Evolutionary conservation across 2,113 vertebrate species (phyloP).

Genomic region (Tauraco erythrolophus): DNA sequence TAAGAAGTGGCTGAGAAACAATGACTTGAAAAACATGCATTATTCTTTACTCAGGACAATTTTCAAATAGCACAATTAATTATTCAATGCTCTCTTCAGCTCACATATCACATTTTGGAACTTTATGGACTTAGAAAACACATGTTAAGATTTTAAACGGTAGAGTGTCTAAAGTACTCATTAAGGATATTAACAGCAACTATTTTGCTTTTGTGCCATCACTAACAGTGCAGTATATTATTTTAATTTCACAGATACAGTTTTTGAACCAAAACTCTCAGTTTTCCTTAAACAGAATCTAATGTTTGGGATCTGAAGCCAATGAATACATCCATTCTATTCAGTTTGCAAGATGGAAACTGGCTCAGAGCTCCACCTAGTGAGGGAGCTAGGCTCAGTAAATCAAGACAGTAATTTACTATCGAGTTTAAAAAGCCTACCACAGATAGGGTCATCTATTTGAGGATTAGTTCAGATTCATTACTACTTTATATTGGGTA

Average conservation of each 20-base stretch:
- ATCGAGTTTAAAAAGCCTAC: not conserved
- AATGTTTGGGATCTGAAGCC: not conserved
- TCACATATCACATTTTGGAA: not conserved
- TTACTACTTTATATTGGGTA: not conserved
- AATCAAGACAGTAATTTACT: not conserved
- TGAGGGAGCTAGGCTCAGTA: not conserved
- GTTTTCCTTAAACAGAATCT: not conserved
- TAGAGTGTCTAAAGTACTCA: not conserved
- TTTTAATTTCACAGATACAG: not conserved
- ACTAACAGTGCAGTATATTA: not conserved
- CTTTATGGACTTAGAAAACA: not conserved
- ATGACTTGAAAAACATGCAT: not conserved
- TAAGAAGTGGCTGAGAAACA: not conserved
- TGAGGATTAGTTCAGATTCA: not conserved
- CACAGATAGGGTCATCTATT: rapidly evolving
- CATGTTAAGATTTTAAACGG: not conserved
- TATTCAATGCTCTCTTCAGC: not conserved
- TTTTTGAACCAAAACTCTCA: not conserved
- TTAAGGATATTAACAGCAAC: not conserved
- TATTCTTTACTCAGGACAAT: not conserved
- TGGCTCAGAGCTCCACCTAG: slow-evolving; percentile 69
- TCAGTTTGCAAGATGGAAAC: not conserved
- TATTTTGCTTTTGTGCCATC: not conserved
- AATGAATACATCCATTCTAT: not conserved
- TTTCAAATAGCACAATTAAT: not conserved